Evolutionary conservation across 2,888 invertebrate genomes (phyloP).

Genomic region (Drosophila rubida): DNA sequence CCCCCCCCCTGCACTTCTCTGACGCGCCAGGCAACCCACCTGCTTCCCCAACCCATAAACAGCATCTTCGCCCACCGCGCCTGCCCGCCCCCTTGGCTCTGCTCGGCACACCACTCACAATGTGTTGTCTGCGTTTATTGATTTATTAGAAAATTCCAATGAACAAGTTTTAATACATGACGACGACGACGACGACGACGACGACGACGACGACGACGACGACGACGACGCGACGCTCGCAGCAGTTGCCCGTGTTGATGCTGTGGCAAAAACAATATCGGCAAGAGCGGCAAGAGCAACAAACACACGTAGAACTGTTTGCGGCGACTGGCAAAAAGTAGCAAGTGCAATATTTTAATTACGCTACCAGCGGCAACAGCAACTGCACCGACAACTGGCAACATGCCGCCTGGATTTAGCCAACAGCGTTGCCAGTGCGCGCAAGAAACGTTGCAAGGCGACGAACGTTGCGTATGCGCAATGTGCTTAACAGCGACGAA

Average conservation of each 20-base stretch:
- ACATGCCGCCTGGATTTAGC: conserved; percentile 50
- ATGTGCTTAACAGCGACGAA: neutral
- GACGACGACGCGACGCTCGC: conserved; percentile 49
- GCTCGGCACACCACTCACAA: conserved; percentile 45
- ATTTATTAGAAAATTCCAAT: conserved; percentile 84
- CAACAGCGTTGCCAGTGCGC: conserved; percentile 63
- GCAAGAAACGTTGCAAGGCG: neutral
- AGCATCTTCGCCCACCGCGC: conserved; percentile 42
- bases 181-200: too few relatives aligned
- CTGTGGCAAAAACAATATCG: conserved; percentile 49
- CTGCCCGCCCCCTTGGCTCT: neutral
- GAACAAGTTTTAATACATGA: conserved; percentile 81
- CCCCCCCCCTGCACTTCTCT: too few relatives aligned
- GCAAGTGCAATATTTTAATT: conserved; percentile 84
- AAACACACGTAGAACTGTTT: conserved; percentile 30
- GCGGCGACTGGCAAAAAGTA: conserved; percentile 54
- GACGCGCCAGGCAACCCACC: conserved; percentile 12
- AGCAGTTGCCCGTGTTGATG: conserved; percentile 32
- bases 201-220: too few relatives aligned
- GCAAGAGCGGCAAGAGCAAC: conserved; percentile 37
- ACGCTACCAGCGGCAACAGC: conserved; percentile 54
- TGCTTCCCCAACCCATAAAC: conserved; percentile 31
- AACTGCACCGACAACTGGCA: conserved; percentile 24
- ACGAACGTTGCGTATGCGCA: conserved; percentile 55
- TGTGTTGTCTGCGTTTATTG: conserved; percentile 81